Conservation (phyloP, 2,113 vertebrate species). For the Amphiprion ocellaris region DNA sequence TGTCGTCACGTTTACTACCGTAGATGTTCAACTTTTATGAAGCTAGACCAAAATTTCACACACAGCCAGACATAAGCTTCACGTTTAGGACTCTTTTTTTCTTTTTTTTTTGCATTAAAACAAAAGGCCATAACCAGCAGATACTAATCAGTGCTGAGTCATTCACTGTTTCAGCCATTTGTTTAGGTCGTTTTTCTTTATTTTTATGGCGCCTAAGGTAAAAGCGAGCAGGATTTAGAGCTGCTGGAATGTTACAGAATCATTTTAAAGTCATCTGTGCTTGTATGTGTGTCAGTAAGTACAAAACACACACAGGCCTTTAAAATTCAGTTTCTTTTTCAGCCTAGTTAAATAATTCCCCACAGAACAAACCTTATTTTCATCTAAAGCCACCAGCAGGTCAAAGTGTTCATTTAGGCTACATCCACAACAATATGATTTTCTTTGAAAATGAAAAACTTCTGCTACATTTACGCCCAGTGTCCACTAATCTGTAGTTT, state of each 20-base stretch:
- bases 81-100: neutral
- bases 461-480: too few species aligned
- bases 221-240: conserved; percentile 17
- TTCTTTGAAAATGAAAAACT: too few species aligned
- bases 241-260: conserved; percentile 51
- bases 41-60: conserved; percentile 12
- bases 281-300: neutral
- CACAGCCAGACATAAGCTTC: neutral
- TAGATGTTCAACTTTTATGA: conserved; percentile 30
- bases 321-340: conserved; percentile 4
- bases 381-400: too few species aligned
- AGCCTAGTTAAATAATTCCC: neutral
- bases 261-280: neutral
- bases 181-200: neutral
- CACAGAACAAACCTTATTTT: too few species aligned
- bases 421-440: too few species aligned
- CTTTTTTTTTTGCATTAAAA: neutral
- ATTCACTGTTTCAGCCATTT: conserved; percentile 3
- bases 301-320: neutral
- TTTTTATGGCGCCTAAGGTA: conserved; percentile 8
- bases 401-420: too few species aligned
- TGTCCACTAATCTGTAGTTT: too few species aligned
- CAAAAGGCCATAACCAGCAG: neutral
- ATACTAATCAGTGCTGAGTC: neutral
- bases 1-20: neutral